These are phyloP conservation scores for Caracal caracal DNA, from an alignment of 2,113 vertebrate species.

Conservation along the genomic window DNA sequence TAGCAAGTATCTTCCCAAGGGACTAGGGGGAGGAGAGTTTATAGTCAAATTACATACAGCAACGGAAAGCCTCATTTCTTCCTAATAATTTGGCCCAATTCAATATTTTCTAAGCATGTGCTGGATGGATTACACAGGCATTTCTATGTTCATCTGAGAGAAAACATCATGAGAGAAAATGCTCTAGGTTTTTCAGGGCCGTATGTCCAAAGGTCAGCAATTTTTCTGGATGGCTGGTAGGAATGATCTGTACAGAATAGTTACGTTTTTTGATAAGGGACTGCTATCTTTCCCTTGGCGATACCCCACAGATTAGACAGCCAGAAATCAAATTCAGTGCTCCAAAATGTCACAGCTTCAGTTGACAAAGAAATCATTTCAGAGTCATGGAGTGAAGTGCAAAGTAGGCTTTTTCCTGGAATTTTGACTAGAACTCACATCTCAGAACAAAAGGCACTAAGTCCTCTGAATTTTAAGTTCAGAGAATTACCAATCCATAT, in stretches of 20 bases:
- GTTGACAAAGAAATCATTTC: slow-evolving; percentile 78
- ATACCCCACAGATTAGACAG: slow-evolving; percentile 76
- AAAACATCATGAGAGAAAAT: slow-evolving; percentile 32
- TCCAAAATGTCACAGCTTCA: slow-evolving; percentile 77
- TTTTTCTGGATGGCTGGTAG: slow-evolving; percentile 43
- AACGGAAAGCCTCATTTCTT: slow-evolving; percentile 37
- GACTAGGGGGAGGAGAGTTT: not conserved
- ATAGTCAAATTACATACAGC: slow-evolving; percentile 24
- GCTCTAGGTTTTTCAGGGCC: not conserved
- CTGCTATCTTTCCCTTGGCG: slow-evolving; percentile 67
- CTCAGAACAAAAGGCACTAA: slow-evolving; percentile 52
- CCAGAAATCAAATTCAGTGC: slow-evolving; percentile 77
- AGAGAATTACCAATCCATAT: not conserved
- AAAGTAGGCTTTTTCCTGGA: slow-evolving; percentile 56
- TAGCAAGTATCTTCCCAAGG: not conserved
- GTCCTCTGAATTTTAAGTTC: not conserved
- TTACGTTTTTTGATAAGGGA: slow-evolving; percentile 43
- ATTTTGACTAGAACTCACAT: slow-evolving; percentile 67
- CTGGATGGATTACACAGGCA: not conserved
- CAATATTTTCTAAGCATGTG: slow-evolving; percentile 33
- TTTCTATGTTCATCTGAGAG: slow-evolving; percentile 53
- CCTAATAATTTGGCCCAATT: slow-evolving; percentile 40
- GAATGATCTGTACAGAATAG: slow-evolving; percentile 47
- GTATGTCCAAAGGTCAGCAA: slow-evolving; percentile 28
- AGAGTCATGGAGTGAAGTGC: slow-evolving; percentile 50